Evolutionary conservation across 2,888 invertebrate genomes (phyloP).

Genomic region (Mechanitis mazaeus): DNA sequence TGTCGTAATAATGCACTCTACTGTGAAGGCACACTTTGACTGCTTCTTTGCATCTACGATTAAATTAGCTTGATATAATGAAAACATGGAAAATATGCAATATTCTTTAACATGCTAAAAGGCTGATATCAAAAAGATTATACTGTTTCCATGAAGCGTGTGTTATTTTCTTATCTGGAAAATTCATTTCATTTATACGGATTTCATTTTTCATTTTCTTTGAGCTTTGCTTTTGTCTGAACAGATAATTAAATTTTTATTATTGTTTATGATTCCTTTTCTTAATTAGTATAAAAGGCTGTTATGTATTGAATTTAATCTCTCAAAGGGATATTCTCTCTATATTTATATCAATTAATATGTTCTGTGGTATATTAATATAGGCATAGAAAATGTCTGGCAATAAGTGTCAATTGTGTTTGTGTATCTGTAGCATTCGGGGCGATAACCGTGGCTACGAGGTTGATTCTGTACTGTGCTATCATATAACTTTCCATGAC

Average conservation of each 20-base stretch:
- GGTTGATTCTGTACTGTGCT: background rate
- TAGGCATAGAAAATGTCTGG: background rate
- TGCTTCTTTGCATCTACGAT: constrained; percentile 38
- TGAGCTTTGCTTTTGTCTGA: background rate
- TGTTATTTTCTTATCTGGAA: background rate
- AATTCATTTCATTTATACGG: background rate
- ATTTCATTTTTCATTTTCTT: background rate
- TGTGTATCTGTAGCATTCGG: background rate
- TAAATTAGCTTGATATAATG: constrained; percentile 42
- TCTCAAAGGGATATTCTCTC: background rate
- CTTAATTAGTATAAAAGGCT: background rate
- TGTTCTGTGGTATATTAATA: background rate
- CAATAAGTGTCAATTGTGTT: constrained; percentile 7
- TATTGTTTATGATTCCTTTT: background rate
- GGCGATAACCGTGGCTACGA: constrained; percentile 2
- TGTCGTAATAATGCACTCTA: constrained; percentile 34
- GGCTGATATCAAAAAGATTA: constrained; percentile 8
- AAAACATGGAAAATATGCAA: constrained; percentile 42
- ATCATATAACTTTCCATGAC: too few species aligned
- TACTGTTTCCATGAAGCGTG: constrained; percentile 9
- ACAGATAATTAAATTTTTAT: too few species aligned
- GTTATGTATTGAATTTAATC: background rate
- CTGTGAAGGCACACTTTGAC: constrained; percentile 31
- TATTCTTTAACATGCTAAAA: constrained; percentile 33
- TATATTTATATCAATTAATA: too few species aligned